phyloP scores from a whole-genome alignment of 30 jellyfish, hydroid and myxozoan species.

The Aurelia sp. region DNA sequence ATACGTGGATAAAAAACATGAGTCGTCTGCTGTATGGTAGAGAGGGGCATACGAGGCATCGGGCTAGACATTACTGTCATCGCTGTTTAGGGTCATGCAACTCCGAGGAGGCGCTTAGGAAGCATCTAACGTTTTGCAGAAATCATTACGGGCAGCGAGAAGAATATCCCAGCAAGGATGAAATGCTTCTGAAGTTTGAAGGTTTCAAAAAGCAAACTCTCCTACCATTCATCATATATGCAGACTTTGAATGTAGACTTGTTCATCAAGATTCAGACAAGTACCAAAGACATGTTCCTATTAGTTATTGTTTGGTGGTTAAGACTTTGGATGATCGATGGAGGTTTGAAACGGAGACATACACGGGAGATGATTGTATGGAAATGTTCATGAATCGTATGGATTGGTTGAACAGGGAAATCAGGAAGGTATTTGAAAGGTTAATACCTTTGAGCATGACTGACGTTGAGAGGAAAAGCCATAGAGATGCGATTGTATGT shows the following conservation, averaged over 20 bases:
- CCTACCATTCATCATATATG: slow-evolving; percentile 10
- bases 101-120: background rate
- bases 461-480: background rate
- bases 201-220: background rate
- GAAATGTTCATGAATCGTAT: background rate
- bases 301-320: background rate
- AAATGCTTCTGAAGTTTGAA: background rate
- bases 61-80: background rate
- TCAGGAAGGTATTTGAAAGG: background rate
- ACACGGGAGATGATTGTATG: background rate
- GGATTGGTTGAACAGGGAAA: background rate
- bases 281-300: background rate
- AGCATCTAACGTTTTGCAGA: background rate
- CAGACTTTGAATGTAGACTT: slow-evolving; percentile 5
- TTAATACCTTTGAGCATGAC: background rate
- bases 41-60: background rate
- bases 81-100: background rate
- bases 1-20: background rate
- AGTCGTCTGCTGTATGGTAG: background rate
- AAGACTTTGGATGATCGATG: background rate
- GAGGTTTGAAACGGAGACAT: background rate
- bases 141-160: slow-evolving; percentile 5
- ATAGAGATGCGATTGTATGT: background rate
- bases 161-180: background rate
- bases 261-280: background rate